Evolutionary conservation across 2,797 vertebrate species (phyloP), one percentile per base, ranked within the genome.

Genomic region (Choloepus didactylus): DNA sequence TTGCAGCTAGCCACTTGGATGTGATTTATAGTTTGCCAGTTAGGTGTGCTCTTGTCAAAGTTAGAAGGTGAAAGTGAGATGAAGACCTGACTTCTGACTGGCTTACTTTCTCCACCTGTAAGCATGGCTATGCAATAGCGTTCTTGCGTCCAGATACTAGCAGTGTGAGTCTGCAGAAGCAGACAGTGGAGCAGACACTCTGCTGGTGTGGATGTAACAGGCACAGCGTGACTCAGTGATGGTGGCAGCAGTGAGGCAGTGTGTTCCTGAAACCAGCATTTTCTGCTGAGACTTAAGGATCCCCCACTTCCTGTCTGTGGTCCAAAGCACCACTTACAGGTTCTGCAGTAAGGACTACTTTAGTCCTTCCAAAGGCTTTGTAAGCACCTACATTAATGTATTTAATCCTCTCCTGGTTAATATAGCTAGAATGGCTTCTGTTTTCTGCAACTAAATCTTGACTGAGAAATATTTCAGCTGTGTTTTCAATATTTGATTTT

Each of bases 401-500:
- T 64, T 72, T 64, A 92, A 72, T 77, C 27, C 25, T 60, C 35
- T 49, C 69, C 69, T 75, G 15, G 44, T 46, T 94, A 72, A 69
- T 82, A 91, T 59, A 62, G 31, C 14, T 49, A 64, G 21, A 44
- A 59, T 64, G 46, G 29, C 73, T 83, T 92, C 81, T 92, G 25
- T 41, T 73, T 82, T 62, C 14, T 35, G 21, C 62, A 75, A 75
- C 14, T 70, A 82, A 87, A 62, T 75, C 54, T 80, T 94, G 21
- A 91, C 51, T 80, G 41, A 80, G 54, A 93, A 35, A 9, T 64
- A 70, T 85, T 94, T 67, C 31, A 62, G 60, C 49, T 82, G 15
- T 86, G 49, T 91, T 91, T 80, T 62, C 29, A 51, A 56, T 7
- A 46, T 41, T 31, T 54, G 44, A 82, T 51, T 76, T 77, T 79